Conservation (phyloP, 2,797 vertebrate species). For the Helostoma temminkii region DNA sequence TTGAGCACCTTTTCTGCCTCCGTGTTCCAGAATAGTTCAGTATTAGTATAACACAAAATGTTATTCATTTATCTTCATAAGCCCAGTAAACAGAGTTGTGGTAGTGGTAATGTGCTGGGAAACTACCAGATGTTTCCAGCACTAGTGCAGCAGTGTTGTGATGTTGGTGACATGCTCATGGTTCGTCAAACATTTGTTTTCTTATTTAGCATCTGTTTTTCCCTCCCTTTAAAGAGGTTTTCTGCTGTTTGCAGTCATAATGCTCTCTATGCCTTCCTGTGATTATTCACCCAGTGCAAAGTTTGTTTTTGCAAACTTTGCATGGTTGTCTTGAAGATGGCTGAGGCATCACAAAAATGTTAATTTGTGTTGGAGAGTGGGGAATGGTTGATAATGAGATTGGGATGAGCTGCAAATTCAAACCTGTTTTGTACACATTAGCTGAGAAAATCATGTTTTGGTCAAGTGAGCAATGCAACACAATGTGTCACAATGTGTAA, state of each 20-base stretch:
- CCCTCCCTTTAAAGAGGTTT: conserved; percentile 14
- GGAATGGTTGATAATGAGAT: background rate
- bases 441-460: background rate
- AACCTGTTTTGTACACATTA: background rate
- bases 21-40: conserved; percentile 16
- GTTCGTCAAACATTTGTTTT: conserved; percentile 57
- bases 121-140: conserved; percentile 69
- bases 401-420: background rate
- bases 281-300: conserved; percentile 11
- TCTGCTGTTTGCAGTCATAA: conserved; percentile 16
- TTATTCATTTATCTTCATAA: conserved; percentile 56
- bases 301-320: conserved; percentile 33
- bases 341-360: background rate
- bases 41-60: conserved; percentile 29
- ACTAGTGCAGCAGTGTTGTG: conserved; percentile 11
- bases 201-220: conserved; percentile 62
- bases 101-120: conserved; percentile 51
- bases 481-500: background rate
- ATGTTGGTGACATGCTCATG: conserved; percentile 24
- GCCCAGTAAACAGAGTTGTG: conserved; percentile 45
- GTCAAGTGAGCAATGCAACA: background rate
- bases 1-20: conserved; percentile 7
- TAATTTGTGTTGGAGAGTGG: no score
- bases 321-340: background rate
- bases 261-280: background rate